A percentile compares a stretch with the other conserved stretches of the same genome.
Conservation (phyloP, 2,888 invertebrate genomes). For the Diabrotica balteata region DNA sequence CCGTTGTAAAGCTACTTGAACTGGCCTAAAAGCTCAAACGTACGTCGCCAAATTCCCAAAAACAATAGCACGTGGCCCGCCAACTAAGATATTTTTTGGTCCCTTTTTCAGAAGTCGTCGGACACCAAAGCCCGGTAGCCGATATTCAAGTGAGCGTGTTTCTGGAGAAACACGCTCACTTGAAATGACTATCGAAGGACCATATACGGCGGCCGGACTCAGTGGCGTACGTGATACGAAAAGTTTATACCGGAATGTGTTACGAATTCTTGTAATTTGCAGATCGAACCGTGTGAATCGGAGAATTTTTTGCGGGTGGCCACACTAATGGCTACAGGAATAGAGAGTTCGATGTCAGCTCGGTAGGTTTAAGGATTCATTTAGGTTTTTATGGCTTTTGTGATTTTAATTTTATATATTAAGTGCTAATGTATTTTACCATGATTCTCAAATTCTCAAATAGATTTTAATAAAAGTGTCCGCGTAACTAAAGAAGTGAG, state of each 20-base stretch:
- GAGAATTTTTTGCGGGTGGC: slow-evolving; percentile 11
- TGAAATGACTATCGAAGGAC: slow-evolving; percentile 10
- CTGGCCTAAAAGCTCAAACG: slow-evolving; percentile 7
- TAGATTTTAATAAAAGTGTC: too few relatives aligned
- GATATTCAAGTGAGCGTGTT: slow-evolving; percentile 8
- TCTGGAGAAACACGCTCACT: slow-evolving; percentile 14
- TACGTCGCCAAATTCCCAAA: slow-evolving; percentile 32
- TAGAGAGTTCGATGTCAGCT: too few relatives aligned
- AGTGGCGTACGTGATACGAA: slow-evolving; percentile 27
- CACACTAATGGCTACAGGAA: slow-evolving; percentile 1
- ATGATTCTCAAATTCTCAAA: too few relatives aligned
- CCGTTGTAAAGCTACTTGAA: background rate
- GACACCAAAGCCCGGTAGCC: slow-evolving; percentile 52
- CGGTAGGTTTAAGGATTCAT: too few relatives aligned
- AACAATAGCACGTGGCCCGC: slow-evolving; percentile 58
- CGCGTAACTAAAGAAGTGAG: too few relatives aligned
- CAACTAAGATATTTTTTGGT: slow-evolving; percentile 42
- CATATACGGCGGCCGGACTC: slow-evolving; percentile 14
- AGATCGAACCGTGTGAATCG: slow-evolving; percentile 20
- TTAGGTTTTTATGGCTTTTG: too few relatives aligned
- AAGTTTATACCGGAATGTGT: slow-evolving; percentile 28
- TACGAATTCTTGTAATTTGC: slow-evolving; percentile 29
- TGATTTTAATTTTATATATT: too few relatives aligned
- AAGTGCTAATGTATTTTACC: too few relatives aligned
- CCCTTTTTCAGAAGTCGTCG: slow-evolving; percentile 28